Conservation (phyloP, 2,797 vertebrate species). For the Oreonectes daqikongensis region DNA sequence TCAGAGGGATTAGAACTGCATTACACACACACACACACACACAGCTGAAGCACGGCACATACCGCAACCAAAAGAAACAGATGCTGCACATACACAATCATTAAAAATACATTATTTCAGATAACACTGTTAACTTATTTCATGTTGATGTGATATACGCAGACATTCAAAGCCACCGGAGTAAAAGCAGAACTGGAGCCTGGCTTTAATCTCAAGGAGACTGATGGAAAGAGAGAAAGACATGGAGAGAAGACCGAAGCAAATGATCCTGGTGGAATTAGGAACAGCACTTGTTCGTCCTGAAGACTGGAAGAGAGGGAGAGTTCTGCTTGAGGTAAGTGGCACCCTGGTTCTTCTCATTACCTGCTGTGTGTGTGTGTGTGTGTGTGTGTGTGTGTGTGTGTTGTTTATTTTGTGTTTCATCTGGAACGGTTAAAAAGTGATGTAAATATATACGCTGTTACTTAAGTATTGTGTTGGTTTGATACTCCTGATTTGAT, state of each 20-base stretch:
- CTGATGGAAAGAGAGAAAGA: conserved; percentile 4
- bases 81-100: conserved; percentile 24
- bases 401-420: background rate
- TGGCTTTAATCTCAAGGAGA: background rate
- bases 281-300: background rate
- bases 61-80: background rate
- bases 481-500: background rate
- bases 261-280: conserved; percentile 2
- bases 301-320: background rate
- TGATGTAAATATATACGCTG: background rate
- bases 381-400: background rate
- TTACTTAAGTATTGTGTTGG: background rate
- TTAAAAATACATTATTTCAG: conserved; percentile 5
- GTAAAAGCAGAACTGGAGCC: background rate
- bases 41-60: background rate
- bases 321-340: conserved; percentile 35
- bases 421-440: background rate
- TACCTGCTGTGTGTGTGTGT: conserved; percentile 1
- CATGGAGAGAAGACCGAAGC: conserved; percentile 8
- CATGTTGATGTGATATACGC: conserved; percentile 1
- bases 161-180: background rate
- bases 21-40: conserved; percentile 24
- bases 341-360: conserved; percentile 15
- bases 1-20: conserved; percentile 72
- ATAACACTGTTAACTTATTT: background rate